Conservation (phyloP, 35 echinoderm and acorn worm genomes). For the Diadema setosum region DNA sequence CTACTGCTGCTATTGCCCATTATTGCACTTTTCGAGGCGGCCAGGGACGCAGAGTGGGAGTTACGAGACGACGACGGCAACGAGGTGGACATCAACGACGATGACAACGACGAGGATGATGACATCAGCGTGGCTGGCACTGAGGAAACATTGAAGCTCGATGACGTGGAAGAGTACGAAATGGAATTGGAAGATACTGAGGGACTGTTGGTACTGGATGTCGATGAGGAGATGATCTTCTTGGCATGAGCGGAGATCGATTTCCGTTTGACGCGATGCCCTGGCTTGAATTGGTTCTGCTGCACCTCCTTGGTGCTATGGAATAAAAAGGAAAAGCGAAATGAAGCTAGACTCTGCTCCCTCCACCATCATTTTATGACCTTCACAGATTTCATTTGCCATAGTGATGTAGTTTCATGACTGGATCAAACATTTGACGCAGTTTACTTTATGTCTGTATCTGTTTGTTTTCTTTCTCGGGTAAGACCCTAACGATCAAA, state of each 20-base stretch:
- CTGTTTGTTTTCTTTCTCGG: no score
- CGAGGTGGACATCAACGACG: background rate
- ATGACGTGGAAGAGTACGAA: conserved; percentile 22
- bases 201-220: background rate
- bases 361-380: no score
- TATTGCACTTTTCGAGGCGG: conserved; percentile 58
- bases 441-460: no score
- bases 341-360: no score
- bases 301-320: conserved; percentile 82
- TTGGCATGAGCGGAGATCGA: conserved; percentile 22
- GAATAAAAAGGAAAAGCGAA: background rate
- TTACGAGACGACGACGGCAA: background rate
- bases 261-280: conserved; percentile 58
- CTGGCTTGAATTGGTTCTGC: conserved; percentile 59
- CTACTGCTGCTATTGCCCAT: conserved; percentile 22
- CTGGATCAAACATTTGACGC: no score
- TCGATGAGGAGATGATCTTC: conserved; percentile 26
- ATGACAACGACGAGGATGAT: background rate
- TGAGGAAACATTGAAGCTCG: conserved; percentile 5
- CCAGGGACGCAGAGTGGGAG: background rate
- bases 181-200: background rate
- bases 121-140: background rate
- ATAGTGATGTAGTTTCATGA: no score
- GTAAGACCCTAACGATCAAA: no score
- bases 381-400: no score